These are phyloP conservation scores for Arothron firmamentum DNA, from an alignment of 2,113 vertebrate species.

Conservation along the genomic window DNA sequence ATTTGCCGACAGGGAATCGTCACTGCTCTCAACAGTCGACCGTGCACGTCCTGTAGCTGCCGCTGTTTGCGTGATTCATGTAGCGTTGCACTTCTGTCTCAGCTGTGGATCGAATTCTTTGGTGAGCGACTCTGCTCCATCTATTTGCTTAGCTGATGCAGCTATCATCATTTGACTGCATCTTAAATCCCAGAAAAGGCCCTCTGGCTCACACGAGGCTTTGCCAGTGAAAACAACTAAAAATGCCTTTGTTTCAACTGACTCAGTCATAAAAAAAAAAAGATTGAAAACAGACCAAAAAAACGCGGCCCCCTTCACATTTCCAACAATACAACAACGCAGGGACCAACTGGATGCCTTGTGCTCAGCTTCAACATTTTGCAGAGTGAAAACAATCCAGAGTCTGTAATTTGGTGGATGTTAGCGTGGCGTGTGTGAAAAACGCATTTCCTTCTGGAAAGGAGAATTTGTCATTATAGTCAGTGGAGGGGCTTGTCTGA, in stretches of 20 bases:
- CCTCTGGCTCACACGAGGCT: neutral
- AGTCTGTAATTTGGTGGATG: slow-evolving; percentile 55
- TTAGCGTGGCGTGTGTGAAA: slow-evolving; percentile 38
- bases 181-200: neutral
- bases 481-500: slow-evolving; percentile 56
- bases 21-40: too few species aligned
- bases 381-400: slow-evolving; percentile 48
- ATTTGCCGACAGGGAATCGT: too few species aligned
- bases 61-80: too few species aligned
- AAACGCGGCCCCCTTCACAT: too few species aligned
- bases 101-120: too few species aligned
- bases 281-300: too few species aligned
- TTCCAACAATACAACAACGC: slow-evolving; percentile 1
- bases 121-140: too few species aligned
- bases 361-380: slow-evolving; percentile 20
- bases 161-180: too few species aligned
- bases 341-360: neutral
- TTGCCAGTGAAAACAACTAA: neutral
- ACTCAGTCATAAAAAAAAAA: slow-evolving; percentile 5
- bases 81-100: too few species aligned
- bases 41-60: too few species aligned
- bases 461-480: slow-evolving; percentile 67
- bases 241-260: slow-evolving; percentile 16
- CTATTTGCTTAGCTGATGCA: too few species aligned
- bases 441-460: slow-evolving; percentile 59